These are phyloP conservation scores for Crypturellus tataupa DNA, from an alignment of 2,797 vertebrate genomes.

Conservation along the genomic window DNA sequence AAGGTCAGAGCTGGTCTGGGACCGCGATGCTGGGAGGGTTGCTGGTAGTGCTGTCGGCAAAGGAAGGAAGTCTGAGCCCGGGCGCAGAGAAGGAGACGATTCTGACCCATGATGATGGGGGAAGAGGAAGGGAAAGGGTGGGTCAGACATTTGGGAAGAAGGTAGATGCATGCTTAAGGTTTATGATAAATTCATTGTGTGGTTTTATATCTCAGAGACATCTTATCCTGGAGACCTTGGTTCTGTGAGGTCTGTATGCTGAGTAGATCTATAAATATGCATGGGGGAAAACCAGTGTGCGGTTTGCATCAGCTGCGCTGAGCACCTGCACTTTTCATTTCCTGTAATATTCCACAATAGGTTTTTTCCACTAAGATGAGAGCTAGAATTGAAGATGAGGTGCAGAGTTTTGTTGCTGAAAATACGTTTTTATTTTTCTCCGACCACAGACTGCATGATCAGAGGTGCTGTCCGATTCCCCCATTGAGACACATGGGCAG, in stretches of 20 bases:
- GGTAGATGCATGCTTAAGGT: not conserved
- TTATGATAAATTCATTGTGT: not conserved
- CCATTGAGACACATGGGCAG: too few relatives aligned
- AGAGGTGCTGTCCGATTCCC: too few relatives aligned
- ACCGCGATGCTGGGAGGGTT: not conserved
- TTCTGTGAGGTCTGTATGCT: rapidly evolving
- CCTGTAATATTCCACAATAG: not conserved
- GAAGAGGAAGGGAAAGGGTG: not conserved
- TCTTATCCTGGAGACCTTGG: not conserved
- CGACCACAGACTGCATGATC: too few relatives aligned
- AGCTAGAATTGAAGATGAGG: not conserved
- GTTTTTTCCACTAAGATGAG: not conserved
- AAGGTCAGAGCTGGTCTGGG: too few relatives aligned
- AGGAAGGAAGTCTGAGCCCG: not conserved
- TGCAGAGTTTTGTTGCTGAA: not conserved
- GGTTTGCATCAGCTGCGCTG: not conserved
- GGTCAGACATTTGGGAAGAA: not conserved
- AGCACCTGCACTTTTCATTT: not conserved
- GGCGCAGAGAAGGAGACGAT: not conserved
- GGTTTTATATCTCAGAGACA: not conserved
- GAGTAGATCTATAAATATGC: not conserved
- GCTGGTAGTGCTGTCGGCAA: too few relatives aligned
- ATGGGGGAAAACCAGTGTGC: not conserved
- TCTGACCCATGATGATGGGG: not conserved
- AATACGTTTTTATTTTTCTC: not conserved